Evolutionary conservation across 1,140 invertebrate species (phyloP).

Genomic region (Pectinophora gossypiella): DNA sequence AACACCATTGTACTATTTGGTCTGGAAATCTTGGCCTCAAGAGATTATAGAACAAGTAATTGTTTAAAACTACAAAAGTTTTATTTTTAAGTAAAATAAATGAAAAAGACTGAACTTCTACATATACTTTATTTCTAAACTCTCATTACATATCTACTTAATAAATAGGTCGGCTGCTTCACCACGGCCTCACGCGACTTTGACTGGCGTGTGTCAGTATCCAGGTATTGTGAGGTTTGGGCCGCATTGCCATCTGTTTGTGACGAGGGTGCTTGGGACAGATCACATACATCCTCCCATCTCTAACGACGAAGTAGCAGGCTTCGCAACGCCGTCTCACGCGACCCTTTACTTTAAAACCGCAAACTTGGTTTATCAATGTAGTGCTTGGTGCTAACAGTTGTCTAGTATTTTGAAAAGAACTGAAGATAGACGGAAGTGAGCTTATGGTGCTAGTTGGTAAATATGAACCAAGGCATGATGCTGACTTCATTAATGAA

Average conservation of each 20-base stretch:
- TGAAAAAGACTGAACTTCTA: too few species aligned
- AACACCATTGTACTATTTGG: too few species aligned
- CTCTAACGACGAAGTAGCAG: conserved; percentile 82
- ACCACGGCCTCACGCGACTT: conserved; percentile 78
- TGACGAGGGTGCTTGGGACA: conserved; percentile 86
- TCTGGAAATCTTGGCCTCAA: too few species aligned
- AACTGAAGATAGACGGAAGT: conserved; percentile 28
- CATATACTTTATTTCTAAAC: neutral
- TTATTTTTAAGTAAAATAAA: too few species aligned
- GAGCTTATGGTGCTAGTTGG: neutral
- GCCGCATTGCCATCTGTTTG: conserved; percentile 84
- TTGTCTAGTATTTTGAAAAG: conserved; percentile 23
- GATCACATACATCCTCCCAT: conserved; percentile 82
- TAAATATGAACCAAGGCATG: neutral
- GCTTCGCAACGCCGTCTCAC: conserved; percentile 80
- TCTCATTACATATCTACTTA: neutral
- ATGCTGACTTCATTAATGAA: conserved; percentile 29
- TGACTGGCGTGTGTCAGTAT: conserved; percentile 84
- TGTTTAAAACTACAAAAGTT: too few species aligned
- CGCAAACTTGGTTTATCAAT: conserved; percentile 35
- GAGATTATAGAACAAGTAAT: too few species aligned
- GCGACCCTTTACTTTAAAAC: conserved; percentile 57
- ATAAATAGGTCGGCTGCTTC: conserved; percentile 6
- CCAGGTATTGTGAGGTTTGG: conserved; percentile 80
- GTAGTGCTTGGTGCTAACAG: conserved; percentile 31